Percentiles rank a stretch among this genome's conserved stretches.
These are phyloP conservation scores for Corvus hawaiiensis DNA, from an alignment of 2,113 vertebrate species.

Conservation along the genomic window DNA sequence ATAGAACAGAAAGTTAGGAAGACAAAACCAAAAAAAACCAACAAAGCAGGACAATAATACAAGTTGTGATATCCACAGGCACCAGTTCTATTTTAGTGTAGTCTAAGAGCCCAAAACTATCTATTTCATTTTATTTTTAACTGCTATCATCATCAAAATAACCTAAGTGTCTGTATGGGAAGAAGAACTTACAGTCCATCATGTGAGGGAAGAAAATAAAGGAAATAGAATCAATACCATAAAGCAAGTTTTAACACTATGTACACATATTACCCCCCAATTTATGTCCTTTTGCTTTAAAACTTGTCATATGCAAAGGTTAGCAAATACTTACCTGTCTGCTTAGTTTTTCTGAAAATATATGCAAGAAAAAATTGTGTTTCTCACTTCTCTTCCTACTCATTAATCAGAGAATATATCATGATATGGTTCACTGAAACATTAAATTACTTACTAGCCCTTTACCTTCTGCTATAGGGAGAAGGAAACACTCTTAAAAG, in stretches of 20 bases:
- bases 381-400: neutral
- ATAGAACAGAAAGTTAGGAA: neutral
- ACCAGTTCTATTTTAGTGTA: neutral
- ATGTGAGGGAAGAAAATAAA: neutral
- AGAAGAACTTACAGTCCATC: neutral
- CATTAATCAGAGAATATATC: neutral
- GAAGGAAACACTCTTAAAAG: neutral
- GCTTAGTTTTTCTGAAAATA: neutral
- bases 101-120: neutral
- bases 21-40: neutral
- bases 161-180: neutral
- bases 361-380: neutral
- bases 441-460: neutral
- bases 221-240: neutral
- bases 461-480: neutral
- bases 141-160: neutral
- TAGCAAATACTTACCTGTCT: neutral
- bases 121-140: neutral
- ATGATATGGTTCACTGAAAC: neutral
- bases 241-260: neutral
- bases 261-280: fast-evolving
- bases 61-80: neutral
- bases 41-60: neutral
- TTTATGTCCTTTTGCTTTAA: neutral
- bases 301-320: neutral